phyloP scores from a whole-genome alignment of 2,113 vertebrate genomes.

The Vombatus ursinus region DNA sequence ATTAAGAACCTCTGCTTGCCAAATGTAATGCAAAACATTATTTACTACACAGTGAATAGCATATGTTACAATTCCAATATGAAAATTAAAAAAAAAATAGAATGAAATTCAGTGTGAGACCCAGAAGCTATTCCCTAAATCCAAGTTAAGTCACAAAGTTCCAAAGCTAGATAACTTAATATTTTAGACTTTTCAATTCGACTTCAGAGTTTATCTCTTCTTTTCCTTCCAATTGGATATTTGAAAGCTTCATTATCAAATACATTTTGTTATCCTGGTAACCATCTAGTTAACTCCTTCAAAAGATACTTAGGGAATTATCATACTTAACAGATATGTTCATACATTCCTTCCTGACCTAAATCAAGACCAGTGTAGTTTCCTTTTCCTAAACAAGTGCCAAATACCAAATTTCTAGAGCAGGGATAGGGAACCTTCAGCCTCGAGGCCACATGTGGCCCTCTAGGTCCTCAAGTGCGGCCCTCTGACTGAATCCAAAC shows the following conservation, averaged over 20 bases:
- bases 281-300: neutral
- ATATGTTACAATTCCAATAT: neutral
- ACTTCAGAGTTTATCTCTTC: neutral
- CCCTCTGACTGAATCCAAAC: too few species aligned
- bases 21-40: neutral
- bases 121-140: neutral
- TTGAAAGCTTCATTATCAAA: neutral
- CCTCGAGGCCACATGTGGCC: too few species aligned
- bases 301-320: neutral
- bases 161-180: neutral
- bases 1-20: constrained; percentile 16
- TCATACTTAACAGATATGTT: too few species aligned
- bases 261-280: neutral
- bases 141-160: neutral
- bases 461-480: too few species aligned
- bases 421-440: too few species aligned
- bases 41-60: constrained; percentile 29
- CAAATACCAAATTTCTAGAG: too few species aligned
- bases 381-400: too few species aligned
- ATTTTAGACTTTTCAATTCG: constrained; percentile 20
- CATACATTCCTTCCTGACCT: too few species aligned
- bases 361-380: too few species aligned
- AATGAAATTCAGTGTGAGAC: constrained; percentile 12
- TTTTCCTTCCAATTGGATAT: neutral
- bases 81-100: neutral